A percentile compares a stretch with the other conserved stretches of the same genome.
phyloP scores from a whole-genome alignment of 2,797 vertebrate species.

The Percopsis omiscomaycus region DNA sequence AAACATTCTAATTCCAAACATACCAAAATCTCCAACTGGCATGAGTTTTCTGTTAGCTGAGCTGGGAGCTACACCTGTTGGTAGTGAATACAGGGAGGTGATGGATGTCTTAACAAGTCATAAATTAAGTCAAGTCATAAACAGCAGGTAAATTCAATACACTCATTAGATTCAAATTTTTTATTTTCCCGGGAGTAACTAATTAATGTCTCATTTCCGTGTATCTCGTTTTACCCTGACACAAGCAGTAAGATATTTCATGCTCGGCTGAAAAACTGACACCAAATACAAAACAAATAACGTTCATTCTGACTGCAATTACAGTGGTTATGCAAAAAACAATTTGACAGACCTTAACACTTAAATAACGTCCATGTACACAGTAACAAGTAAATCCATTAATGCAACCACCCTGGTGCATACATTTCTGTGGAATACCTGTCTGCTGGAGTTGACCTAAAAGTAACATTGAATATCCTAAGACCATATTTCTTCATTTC shows the following conservation, averaged over 20 bases:
- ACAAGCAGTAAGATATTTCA: conserved; percentile 63
- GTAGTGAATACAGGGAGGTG: conserved; percentile 42
- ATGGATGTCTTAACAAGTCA: conserved; percentile 73
- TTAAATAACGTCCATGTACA: not conserved
- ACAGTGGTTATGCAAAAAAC: not conserved
- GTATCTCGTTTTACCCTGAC: conserved; percentile 67
- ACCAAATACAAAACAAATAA: conserved; percentile 57
- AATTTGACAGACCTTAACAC: not conserved
- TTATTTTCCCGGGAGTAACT: conserved; percentile 72
- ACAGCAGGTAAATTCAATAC: conserved; percentile 73
- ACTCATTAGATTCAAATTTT: conserved; percentile 73
- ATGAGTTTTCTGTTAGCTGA: no score
- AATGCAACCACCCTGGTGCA: not conserved
- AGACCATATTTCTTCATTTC: conserved; percentile 58
- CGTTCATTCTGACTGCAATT: conserved; percentile 29
- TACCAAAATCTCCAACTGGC: conserved; percentile 19
- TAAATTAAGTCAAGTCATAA: conserved; percentile 59
- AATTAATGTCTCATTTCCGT: conserved; percentile 73
- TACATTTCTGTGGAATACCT: no score
- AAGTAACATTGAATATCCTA: not conserved
- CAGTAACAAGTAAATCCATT: conserved; percentile 8
- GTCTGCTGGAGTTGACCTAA: no score
- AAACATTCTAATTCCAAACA: conserved; percentile 43
- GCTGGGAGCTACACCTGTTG: conserved; percentile 24
- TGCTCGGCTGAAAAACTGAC: conserved; percentile 63